Conservation (phyloP, 2,888 invertebrate species). For the Palloptera scutellata region DNA sequence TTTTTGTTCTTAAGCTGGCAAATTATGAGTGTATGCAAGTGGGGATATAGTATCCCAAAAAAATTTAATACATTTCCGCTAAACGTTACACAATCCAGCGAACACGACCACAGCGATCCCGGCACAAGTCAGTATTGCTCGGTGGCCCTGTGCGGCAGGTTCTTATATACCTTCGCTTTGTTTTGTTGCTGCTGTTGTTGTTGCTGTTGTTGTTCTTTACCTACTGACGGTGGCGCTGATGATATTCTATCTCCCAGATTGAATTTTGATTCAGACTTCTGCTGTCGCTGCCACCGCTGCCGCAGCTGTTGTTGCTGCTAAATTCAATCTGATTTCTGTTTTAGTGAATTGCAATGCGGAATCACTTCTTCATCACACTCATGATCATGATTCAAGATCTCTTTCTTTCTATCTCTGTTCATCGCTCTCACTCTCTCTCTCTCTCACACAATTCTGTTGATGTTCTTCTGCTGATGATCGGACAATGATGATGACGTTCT, state of each 20-base stretch:
- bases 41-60: neutral
- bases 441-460: too few relatives aligned
- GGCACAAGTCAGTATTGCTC: slow-evolving; percentile 50
- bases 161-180: slow-evolving; percentile 62
- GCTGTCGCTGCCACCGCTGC: neutral
- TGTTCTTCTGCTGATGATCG: too few relatives aligned
- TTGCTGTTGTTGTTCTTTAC: slow-evolving; percentile 14
- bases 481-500: neutral
- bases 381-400: neutral
- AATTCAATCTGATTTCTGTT: neutral
- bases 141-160: slow-evolving; percentile 52
- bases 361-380: slow-evolving; percentile 5
- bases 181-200: neutral
- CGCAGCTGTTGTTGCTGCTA: slow-evolving; percentile 18
- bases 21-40: too few relatives aligned
- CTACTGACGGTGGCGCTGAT: slow-evolving; percentile 27
- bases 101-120: slow-evolving; percentile 37
- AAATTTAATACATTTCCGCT: slow-evolving; percentile 1
- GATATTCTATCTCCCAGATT: slow-evolving; percentile 1
- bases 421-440: too few relatives aligned
- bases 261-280: slow-evolving; percentile 30
- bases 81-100: slow-evolving; percentile 17
- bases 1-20: too few relatives aligned
- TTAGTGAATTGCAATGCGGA: too few relatives aligned
- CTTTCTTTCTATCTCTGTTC: too few relatives aligned